Conservation (phyloP, 2,888 invertebrate species). For the Drymonia ruficornis region DNA sequence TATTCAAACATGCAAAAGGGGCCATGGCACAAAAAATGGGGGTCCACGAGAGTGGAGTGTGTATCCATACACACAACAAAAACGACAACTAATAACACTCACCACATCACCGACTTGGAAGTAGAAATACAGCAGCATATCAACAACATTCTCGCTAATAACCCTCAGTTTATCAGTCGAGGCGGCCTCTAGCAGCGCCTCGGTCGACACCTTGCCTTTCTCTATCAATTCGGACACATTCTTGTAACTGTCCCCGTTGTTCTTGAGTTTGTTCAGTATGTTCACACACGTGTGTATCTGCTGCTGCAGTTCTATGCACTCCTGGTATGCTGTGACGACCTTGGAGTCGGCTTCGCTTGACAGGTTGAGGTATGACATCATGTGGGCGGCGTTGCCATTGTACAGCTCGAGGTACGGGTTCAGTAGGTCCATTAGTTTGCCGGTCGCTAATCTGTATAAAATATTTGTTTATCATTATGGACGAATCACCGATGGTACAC, state of each 20-base stretch:
- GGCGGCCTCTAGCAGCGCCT: conserved; percentile 82
- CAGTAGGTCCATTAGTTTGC: conserved; percentile 91
- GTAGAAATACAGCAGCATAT: conserved; percentile 90
- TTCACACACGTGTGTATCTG: conserved; percentile 94
- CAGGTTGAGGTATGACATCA: conserved; percentile 92
- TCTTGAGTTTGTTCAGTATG: conserved; percentile 90
- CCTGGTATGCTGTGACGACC: conserved; percentile 83
- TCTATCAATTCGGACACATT: conserved; percentile 60
- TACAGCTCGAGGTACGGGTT: conserved; percentile 92
- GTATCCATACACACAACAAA: no score
- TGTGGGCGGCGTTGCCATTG: conserved; percentile 92
- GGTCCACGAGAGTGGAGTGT: no score
- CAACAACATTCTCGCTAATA: conserved; percentile 92
- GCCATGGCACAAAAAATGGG: no score
- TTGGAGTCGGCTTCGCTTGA: conserved; percentile 86
- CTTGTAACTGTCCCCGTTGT: conserved; percentile 71
- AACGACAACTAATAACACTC: conserved; percentile 41
- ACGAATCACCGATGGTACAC: no score
- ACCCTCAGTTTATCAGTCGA: conserved; percentile 94
- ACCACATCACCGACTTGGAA: conserved; percentile 79
- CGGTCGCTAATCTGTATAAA: conserved; percentile 92
- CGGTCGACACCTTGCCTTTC: conserved; percentile 63
- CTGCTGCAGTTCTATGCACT: conserved; percentile 94
- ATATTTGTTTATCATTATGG: background rate
- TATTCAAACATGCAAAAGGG: no score